Evolutionary conservation across 2,113 vertebrate genomes (phyloP), one percentile per base, ranked within the genome.

Genomic region (Urocolius indicus): DNA sequence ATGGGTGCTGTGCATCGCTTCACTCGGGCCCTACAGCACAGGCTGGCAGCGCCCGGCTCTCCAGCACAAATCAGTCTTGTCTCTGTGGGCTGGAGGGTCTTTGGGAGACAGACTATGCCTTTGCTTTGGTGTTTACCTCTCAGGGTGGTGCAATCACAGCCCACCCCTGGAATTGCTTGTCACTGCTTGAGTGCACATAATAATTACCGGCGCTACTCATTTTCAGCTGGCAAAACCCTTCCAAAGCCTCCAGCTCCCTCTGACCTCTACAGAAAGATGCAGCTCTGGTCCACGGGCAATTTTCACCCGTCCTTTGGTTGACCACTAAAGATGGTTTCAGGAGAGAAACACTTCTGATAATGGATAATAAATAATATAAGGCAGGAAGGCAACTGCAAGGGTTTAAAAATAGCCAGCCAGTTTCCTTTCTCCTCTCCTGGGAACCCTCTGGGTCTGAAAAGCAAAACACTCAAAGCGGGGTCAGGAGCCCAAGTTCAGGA

Each of bases 281-380:
- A 65, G 90, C 80, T 83, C 92, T 77, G 21, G 72, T 49, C 79
- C 80, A 84, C 32, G 77, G 80, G 79, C 81, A 72, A 90, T 93
- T 84, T 96, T 67, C 80, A 72, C 54, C 0, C 2, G 13, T 87
- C 83, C 86, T 90, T 87, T n/a, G 30, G 83, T 18, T 95, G 92
- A 95, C 95, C 96, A 82, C 95, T 95, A 58, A 89, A 87, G 86
- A 95, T 84, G 84, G 83, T 69, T 96, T 73, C 94, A 84, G 76
- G 73, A 88, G 85, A 94, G 59, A 95, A 96, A 94, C 93, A 79
- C 88, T 93, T 69, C 90, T 95, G 96, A 93, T 97, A 97, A 95
- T 96, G 95, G 90, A 57, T 96, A 95, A 96, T 96, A 96, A 97
- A 97, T 97, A 96, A 96, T 96, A 96, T 75, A 96, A 74, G 34